Evolutionary conservation across 1,140 invertebrate genomes (phyloP).

Genomic region (Thaumatotibia leucotreta): DNA sequence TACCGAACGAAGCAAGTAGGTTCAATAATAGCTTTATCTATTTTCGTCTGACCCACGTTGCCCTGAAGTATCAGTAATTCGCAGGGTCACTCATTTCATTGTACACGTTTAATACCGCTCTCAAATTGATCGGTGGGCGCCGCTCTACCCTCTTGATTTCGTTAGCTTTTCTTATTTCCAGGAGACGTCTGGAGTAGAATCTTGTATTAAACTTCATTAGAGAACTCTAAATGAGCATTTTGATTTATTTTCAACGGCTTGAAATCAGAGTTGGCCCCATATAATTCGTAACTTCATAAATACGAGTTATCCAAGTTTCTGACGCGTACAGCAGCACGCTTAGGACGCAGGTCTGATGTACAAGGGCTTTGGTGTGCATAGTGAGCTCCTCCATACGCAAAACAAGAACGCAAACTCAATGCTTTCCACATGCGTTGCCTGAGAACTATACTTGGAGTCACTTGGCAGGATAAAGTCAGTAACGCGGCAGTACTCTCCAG

Average conservation of each 20-base stretch:
- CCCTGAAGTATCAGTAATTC: background rate
- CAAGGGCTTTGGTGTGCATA: no score
- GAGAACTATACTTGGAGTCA: no score
- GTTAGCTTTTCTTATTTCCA: background rate
- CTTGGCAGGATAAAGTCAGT: no score
- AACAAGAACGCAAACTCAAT: no score
- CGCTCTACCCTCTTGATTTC: background rate
- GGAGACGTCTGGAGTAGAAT: background rate
- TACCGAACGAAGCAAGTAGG: background rate
- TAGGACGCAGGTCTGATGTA: no score
- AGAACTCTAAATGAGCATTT: background rate
- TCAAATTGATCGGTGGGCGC: background rate
- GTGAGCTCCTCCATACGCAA: no score
- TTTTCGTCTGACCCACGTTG: background rate
- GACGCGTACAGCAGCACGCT: no score
- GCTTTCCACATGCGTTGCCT: no score
- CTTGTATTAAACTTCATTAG: background rate
- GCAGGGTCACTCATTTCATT: background rate
- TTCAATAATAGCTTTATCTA: background rate
- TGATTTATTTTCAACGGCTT: background rate
- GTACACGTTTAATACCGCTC: background rate
- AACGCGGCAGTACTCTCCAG: no score
- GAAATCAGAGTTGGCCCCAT: no score
- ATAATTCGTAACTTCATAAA: no score
- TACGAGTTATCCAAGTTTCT: no score